Evolutionary conservation across 2,797 vertebrate genomes (phyloP).

Genomic region (Naso thynnoides): DNA sequence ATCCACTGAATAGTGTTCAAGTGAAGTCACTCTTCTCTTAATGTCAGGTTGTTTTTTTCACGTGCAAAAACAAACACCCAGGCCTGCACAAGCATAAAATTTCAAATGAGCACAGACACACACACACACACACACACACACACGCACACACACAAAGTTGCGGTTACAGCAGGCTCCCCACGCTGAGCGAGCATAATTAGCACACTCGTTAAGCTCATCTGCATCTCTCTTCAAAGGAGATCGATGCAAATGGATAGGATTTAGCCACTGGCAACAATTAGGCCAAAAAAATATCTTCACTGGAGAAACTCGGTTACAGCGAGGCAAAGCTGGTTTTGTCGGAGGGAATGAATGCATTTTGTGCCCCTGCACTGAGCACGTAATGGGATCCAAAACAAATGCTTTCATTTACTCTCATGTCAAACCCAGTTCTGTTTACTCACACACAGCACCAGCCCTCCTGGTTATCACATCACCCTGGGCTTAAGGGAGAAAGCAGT

Average conservation of each 20-base stretch:
- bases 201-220: conserved; percentile 86
- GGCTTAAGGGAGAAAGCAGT: conserved; percentile 29
- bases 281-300: conserved; percentile 66
- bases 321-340: conserved; percentile 60
- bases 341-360: conserved; percentile 52
- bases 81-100: conserved; percentile 28
- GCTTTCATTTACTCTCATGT: conserved; percentile 58
- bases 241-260: conserved; percentile 84
- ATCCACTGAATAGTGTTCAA: conserved; percentile 20
- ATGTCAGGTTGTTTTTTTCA: conserved; percentile 45
- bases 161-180: conserved; percentile 70
- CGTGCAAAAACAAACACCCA: conserved; percentile 36
- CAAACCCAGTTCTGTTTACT: conserved; percentile 55
- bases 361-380: conserved; percentile 16
- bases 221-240: conserved; percentile 86
- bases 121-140: conserved; percentile 2
- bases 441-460: conserved; percentile 11
- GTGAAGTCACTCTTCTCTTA: not conserved
- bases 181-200: conserved; percentile 80
- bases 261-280: conserved; percentile 83
- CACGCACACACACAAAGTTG: conserved; percentile 46
- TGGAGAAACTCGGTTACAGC: conserved; percentile 58
- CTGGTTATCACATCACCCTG: conserved; percentile 44
- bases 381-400: conserved; percentile 38
- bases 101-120: conserved; percentile 18